These are phyloP conservation scores for Crotalus horridus DNA, from an alignment of 2,113 vertebrate species.

Conservation along the genomic window DNA sequence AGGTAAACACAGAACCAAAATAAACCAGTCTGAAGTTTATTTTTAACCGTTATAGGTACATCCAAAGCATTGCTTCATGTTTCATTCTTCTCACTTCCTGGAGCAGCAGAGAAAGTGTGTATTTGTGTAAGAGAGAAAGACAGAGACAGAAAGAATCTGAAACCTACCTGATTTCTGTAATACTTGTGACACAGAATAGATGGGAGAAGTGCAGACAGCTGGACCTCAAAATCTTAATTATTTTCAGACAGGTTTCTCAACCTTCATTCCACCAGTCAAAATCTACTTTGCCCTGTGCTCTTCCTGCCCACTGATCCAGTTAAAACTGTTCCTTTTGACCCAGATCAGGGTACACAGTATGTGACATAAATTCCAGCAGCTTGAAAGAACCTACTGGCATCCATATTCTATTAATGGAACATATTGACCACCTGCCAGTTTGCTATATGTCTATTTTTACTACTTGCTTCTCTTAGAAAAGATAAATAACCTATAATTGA, in stretches of 20 bases:
- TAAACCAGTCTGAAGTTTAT: not conserved
- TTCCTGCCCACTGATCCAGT: not conserved
- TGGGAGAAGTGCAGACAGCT: not conserved
- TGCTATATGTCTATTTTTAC: not conserved
- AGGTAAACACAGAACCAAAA: not conserved
- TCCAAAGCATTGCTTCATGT: not conserved
- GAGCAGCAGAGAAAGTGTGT: not conserved
- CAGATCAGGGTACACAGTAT: not conserved
- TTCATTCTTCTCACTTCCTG: not conserved
- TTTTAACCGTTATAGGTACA: not conserved
- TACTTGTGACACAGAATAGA: not conserved
- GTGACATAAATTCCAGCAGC: not conserved
- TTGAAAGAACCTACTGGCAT: not conserved
- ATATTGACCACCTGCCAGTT: not conserved
- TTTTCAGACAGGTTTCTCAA: not conserved
- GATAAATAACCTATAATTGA: not conserved
- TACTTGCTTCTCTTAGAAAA: not conserved
- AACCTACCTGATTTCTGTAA: not conserved
- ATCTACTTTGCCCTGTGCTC: not conserved
- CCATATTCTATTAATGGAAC: not conserved
- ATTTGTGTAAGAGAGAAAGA: not conserved
- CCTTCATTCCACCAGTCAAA: not conserved
- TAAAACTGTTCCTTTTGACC: not conserved
- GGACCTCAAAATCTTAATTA: not conserved
- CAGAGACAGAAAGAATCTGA: too few species aligned